These are phyloP conservation scores for Aplodontia rufa DNA, from an alignment of 2,113 vertebrate genomes.

Conservation along the genomic window DNA sequence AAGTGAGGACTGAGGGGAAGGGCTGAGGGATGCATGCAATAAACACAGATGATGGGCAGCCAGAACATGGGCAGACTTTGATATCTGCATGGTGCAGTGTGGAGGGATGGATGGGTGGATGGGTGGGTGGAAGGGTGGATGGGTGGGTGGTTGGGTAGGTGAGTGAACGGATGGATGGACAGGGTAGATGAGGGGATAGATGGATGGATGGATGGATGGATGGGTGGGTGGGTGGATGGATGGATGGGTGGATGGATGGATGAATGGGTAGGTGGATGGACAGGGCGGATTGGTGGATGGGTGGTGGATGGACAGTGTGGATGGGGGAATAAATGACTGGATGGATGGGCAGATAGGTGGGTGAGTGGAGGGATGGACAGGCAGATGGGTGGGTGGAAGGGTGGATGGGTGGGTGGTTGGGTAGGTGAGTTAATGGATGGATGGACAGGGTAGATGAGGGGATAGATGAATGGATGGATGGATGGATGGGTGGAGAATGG, in stretches of 20 bases:
- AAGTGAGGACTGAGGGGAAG: neutral
- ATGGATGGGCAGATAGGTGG: no score
- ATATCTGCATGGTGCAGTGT: neutral
- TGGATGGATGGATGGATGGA: neutral
- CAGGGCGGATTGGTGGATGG: no score
- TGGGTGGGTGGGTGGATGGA: no score
- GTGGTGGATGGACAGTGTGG: no score
- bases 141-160: neutral
- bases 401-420: neutral
- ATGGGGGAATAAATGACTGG: no score
- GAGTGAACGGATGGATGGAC: neutral
- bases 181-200: neutral
- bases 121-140: neutral
- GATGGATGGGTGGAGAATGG: neutral
- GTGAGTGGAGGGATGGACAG: no score
- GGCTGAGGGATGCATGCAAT: no score
- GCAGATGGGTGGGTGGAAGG: no score
- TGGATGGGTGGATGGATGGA: no score
- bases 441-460: no score
- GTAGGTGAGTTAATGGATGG: neutral
- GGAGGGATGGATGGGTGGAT: neutral
- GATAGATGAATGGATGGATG: neutral
- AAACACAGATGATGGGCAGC: fast-evolving
- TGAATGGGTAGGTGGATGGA: no score
- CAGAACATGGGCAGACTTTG: neutral